These are phyloP conservation scores for Pipistrellus pipistrellus DNA, from an alignment of 2,797 vertebrate genomes.

Conservation along the genomic window DNA sequence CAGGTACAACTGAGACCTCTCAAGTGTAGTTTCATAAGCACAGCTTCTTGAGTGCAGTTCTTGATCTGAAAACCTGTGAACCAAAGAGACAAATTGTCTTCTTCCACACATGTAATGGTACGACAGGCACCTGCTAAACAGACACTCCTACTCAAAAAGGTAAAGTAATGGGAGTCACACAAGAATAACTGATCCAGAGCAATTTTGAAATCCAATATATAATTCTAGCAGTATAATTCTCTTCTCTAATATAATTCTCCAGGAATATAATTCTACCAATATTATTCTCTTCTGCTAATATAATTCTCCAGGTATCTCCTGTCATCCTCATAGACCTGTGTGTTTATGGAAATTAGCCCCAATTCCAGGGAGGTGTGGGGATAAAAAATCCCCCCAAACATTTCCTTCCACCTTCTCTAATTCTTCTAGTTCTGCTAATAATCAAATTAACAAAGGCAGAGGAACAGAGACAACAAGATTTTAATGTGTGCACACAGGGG, in stretches of 20 bases:
- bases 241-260: background rate
- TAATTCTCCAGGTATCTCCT: background rate
- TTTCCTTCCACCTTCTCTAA: background rate
- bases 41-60: background rate
- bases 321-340: background rate
- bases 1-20: background rate
- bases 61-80: background rate
- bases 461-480: background rate
- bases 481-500: background rate
- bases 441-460: background rate
- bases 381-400: too few relatives aligned
- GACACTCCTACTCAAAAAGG: background rate
- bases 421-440: background rate
- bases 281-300: conserved; percentile 41
- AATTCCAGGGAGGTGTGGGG: background rate
- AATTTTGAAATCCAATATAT: conserved; percentile 19
- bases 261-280: background rate
- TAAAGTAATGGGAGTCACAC: background rate
- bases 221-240: conserved; percentile 43
- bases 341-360: conserved; percentile 35
- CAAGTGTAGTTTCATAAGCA: background rate
- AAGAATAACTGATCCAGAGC: background rate
- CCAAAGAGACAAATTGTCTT: background rate
- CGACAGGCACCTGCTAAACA: background rate
- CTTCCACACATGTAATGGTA: background rate